These are phyloP conservation scores for Gobiocypris rarus DNA, from an alignment of 2,113 vertebrate species.

Conservation along the genomic window DNA sequence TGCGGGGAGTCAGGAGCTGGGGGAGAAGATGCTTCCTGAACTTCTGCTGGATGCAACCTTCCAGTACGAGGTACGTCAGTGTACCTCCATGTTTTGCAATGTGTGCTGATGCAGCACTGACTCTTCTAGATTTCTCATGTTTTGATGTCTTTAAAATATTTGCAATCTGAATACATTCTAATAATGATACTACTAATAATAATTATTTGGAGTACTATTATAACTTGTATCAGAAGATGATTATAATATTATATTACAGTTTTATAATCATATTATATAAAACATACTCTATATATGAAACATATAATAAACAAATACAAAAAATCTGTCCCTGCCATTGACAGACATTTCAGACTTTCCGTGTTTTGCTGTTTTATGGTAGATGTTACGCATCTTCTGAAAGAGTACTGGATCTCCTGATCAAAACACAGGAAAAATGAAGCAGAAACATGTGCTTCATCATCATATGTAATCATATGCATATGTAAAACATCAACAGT, in stretches of 20 bases:
- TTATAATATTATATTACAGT: too few relatives aligned
- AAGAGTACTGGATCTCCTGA: too few relatives aligned
- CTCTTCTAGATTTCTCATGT: not conserved
- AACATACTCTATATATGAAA: not conserved
- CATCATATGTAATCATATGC: too few relatives aligned
- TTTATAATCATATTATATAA: not conserved
- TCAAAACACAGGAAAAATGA: too few relatives aligned
- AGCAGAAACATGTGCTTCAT: too few relatives aligned
- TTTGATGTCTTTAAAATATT: not conserved
- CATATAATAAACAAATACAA: too few relatives aligned
- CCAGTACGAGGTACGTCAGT: conserved; percentile 82
- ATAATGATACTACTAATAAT: not conserved
- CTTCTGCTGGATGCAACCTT: conserved; percentile 82
- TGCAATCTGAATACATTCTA: not conserved
- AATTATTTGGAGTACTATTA: not conserved
- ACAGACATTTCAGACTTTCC: too few relatives aligned
- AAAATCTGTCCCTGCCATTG: too few relatives aligned
- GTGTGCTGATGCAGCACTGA: not conserved
- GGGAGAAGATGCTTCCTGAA: conserved; percentile 80
- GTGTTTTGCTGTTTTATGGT: too few relatives aligned
- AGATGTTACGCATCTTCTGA: too few relatives aligned
- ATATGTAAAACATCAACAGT: too few relatives aligned
- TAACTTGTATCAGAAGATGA: too few relatives aligned
- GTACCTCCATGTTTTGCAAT: not conserved
- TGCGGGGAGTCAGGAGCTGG: conserved; percentile 81